Conservation (phyloP, 2,113 vertebrate species). For the Reinhardtius hippoglossoides region DNA sequence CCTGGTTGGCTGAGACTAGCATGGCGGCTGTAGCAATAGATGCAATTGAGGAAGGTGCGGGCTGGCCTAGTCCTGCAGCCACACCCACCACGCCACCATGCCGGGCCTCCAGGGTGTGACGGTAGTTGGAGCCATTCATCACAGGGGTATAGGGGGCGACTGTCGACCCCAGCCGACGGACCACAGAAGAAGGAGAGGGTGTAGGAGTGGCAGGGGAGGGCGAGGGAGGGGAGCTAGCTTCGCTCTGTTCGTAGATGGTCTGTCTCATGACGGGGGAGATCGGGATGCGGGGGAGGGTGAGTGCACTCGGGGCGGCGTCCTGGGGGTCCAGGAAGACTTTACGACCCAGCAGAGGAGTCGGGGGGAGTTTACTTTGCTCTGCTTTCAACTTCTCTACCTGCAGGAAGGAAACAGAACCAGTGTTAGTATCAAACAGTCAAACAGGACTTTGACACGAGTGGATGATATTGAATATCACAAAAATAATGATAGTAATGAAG, state of each 20-base stretch:
- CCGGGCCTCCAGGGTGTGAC: conserved; percentile 67
- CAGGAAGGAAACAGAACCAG: not conserved
- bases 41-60: conserved; percentile 69
- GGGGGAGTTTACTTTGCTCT: conserved; percentile 89
- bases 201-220: conserved; percentile 66
- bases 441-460: not conserved
- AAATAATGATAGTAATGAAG: not conserved
- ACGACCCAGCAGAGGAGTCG: conserved; percentile 90
- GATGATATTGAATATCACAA: not conserved
- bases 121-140: conserved; percentile 76
- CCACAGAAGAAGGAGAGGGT: conserved; percentile 73
- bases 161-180: conserved; percentile 74
- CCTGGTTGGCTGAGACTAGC: conserved; percentile 75
- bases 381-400: conserved; percentile 93
- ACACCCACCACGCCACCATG: conserved; percentile 63
- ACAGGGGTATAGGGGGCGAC: conserved; percentile 79
- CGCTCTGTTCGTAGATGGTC: conserved; percentile 83
- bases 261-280: conserved; percentile 84
- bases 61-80: conserved; percentile 70
- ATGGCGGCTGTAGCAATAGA: conserved; percentile 74
- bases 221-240: conserved; percentile 74
- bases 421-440: not conserved
- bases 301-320: conserved; percentile 76
- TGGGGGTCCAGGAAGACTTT: conserved; percentile 91
- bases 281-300: conserved; percentile 66